Evolutionary conservation across 2,888 invertebrate genomes (phyloP), one percentile per base, ranked within the genome.

Genomic region (Eledone cirrhosa): DNA sequence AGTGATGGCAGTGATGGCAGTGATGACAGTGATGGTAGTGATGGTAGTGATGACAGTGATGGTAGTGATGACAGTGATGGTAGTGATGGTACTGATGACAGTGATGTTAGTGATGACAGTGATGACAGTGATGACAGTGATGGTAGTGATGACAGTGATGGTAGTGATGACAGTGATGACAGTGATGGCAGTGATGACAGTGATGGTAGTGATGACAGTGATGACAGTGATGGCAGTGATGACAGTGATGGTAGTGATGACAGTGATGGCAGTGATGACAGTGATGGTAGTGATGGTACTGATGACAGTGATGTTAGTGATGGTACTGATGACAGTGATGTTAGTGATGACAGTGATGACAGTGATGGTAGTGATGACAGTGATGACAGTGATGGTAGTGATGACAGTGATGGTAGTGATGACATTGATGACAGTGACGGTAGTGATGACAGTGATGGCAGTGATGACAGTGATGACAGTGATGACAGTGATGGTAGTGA

Each of bases 401-500:
- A n/a, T n/a, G n/a, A n/a, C n/a, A n/a, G n/a, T n/a, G n/a, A n/a
- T n/a, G n/a, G n/a, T n/a, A n/a, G n/a, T n/a, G n/a, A n/a, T n/a
- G n/a, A n/a, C n/a, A n/a, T n/a, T n/a, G n/a, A n/a, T n/a, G n/a
- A n/a, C n/a, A n/a, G n/a, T n/a, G n/a, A n/a, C n/a, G 59, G n/a
- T 59, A 59, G 59, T 59, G 59, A 59, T 59, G 59, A 59, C n/a
- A 78, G 78, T 77, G 53, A 53, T 77, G 65, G 76, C 41, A 78
- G 78, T 78, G 65, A 67, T 78, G 65, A 76, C 41, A 78, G 78
- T 78, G 31, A 53, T 78, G 41, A 41, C 48, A 78, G 78, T 78
- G 41, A 41, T 78, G 65, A 67, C 48, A 78, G 78, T 78, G 65
- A 67, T 78, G 41, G 77, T 48, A 78, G 78, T 78, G 41, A 67